Conservation (phyloP, 1,140 invertebrate genomes). For the Sycobia sp. region DNA sequence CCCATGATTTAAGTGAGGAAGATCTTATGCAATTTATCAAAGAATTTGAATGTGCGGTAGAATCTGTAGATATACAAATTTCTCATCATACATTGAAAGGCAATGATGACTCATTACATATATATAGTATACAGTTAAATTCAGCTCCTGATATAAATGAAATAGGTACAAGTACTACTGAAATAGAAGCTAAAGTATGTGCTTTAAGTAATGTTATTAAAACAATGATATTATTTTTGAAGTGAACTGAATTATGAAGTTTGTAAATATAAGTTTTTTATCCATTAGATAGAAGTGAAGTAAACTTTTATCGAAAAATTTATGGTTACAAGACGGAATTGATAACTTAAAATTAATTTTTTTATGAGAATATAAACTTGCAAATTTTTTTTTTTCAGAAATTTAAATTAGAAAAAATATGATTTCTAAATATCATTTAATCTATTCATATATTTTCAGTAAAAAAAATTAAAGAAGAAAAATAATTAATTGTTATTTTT, state of each 20-base stretch:
- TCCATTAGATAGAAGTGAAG: too few species aligned
- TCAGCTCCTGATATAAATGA: slow-evolving; percentile 43
- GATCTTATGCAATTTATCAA: not conserved
- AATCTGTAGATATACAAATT: slow-evolving; percentile 10
- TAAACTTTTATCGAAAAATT: too few species aligned
- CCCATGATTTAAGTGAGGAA: not conserved
- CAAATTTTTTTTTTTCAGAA: not conserved
- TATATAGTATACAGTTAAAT: slow-evolving; percentile 36
- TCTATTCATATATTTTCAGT: too few species aligned
- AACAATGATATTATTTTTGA: slow-evolving; percentile 7
- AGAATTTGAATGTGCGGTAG: slow-evolving; percentile 19
- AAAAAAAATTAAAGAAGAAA: too few species aligned
- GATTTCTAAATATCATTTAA: too few species aligned
- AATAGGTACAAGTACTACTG: slow-evolving; percentile 33
- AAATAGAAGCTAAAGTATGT: slow-evolving; percentile 26
- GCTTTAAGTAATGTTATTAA: slow-evolving; percentile 32
- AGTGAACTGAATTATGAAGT: not conserved
- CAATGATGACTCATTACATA: not conserved
- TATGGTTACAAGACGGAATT: not conserved
- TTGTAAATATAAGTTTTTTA: too few species aligned
- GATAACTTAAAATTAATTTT: not conserved
- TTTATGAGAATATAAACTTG: not conserved
- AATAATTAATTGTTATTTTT: too few species aligned
- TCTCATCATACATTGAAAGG: not conserved
- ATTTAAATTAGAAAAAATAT: too few species aligned